Percentiles rank a stretch among this genome's conserved stretches.
Evolutionary conservation across 2,113 vertebrate genomes (phyloP).

Genomic region (Emydocephalus ijimae): DNA sequence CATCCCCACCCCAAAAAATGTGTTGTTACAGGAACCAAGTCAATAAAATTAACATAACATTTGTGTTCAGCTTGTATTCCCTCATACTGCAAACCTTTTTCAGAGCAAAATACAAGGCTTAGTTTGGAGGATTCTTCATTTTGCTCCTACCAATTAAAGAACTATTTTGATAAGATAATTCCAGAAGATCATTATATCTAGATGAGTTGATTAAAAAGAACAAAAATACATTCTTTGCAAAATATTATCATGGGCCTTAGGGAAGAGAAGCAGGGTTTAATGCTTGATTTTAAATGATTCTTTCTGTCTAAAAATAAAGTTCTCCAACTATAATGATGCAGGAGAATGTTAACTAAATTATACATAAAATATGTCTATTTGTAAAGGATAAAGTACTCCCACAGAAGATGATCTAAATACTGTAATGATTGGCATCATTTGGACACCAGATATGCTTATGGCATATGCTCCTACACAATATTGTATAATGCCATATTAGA

Average conservation of each 20-base stretch:
- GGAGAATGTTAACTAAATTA: slow-evolving; percentile 37
- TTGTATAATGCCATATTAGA: slow-evolving; percentile 3
- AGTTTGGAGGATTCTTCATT: slow-evolving; percentile 37
- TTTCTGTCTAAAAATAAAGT: slow-evolving; percentile 39
- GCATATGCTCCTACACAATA: background rate
- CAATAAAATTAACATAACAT: too few species aligned
- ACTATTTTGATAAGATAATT: slow-evolving; percentile 55
- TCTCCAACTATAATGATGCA: slow-evolving; percentile 41
- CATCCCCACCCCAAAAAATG: too few species aligned
- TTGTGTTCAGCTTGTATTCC: background rate
- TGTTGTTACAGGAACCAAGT: too few species aligned
- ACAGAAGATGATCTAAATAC: slow-evolving; percentile 1
- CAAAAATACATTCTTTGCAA: slow-evolving; percentile 52
- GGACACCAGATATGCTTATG: slow-evolving; percentile 6
- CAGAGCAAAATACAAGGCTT: background rate
- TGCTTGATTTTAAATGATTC: slow-evolving; percentile 26
- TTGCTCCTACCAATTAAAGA: slow-evolving; percentile 62
- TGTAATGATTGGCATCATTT: slow-evolving; percentile 34
- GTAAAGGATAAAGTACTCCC: slow-evolving; percentile 16
- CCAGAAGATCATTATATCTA: slow-evolving; percentile 62
- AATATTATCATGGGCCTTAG: slow-evolving; percentile 49
- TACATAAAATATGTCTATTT: slow-evolving; percentile 18
- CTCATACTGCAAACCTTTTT: background rate
- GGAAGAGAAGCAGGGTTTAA: slow-evolving; percentile 45
- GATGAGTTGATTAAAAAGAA: slow-evolving; percentile 69